Conservation (phyloP, 2,113 vertebrate species). For the Hylia prasina region DNA sequence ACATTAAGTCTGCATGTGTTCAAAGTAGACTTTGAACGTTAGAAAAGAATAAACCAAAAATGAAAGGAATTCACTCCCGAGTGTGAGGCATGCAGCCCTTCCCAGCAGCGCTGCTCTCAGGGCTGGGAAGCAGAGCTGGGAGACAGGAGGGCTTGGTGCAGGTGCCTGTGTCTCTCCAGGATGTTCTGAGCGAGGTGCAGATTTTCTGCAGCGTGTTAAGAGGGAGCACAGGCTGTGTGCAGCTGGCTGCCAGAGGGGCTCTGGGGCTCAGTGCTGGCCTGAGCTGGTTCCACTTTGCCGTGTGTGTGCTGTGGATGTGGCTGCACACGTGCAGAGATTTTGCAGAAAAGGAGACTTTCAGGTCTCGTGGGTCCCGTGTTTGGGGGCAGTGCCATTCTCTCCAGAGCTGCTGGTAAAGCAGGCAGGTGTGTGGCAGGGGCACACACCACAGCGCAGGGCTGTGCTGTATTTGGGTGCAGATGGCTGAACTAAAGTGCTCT, state of each 20-base stretch:
- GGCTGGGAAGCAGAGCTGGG: not conserved
- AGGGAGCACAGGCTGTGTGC: not conserved
- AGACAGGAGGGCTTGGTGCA: not conserved
- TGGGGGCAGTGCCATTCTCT: fast-evolving
- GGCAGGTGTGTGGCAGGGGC: not conserved
- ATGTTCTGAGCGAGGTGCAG: not conserved
- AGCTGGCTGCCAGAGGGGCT: not conserved
- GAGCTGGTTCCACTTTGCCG: not conserved
- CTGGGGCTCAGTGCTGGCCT: not conserved
- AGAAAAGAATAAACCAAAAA: not conserved
- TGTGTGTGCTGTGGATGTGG: not conserved
- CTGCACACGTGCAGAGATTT: not conserved
- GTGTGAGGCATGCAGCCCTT: not conserved
- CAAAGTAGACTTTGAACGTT: not conserved
- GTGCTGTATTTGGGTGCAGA: fast-evolving
- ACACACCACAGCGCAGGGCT: fast-evolving
- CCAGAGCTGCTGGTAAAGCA: not conserved
- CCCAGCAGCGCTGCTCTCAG: not conserved
- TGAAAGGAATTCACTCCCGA: not conserved
- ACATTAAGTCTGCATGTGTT: not conserved
- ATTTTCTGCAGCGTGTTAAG: not conserved
- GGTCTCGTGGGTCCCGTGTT: fast-evolving
- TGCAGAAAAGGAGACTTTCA: not conserved
- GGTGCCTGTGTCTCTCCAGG: not conserved
- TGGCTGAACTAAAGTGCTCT: not conserved